Base-by-base conservation (phyloP, 92 coral and sea anemone genomes). In the Diadumene lineata region DNA sequence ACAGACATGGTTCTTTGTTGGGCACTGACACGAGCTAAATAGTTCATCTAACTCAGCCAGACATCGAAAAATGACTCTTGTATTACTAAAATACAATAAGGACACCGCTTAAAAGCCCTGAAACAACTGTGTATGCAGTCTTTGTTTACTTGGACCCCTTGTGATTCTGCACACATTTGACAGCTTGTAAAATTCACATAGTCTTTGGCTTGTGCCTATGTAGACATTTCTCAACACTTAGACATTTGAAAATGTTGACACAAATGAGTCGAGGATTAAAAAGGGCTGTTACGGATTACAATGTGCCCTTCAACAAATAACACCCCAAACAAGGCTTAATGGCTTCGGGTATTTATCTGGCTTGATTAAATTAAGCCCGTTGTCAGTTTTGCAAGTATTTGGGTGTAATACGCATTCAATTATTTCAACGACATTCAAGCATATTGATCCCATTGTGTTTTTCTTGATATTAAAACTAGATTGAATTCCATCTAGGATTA, bases 261-360 rank as follows among this genome's bases (percentile, higher is more conserved):
- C 75, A 85, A 28, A 85, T 73, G 85, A 84, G 50, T 70, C 18
- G 30, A 71, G 89, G 89, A 79, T 79, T 85, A 79, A 34, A 74
- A 53, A 44, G 73, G 81, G 46, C 81, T 85, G 89, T 85, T 74
- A 73, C 85, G 89, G 89, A 79, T 85, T 85, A 85, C 78, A 80
- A 69, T 85, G 68, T 74, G 75, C 65, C 64, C 66, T 70, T 74
- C 75, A 77, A 60, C 74, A 74, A 28, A 79, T 85, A 85, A 80
- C 81, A 70, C 89, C 43, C 81, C 76, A 69, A 80, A 81, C 84
- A 84, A 85, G 55, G 34, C 15, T 34, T 74, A 87, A 87, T 83
- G 62, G 88, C 64, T 66, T 30, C 66, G 65, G 78, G 75, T 87
- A 87, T 87, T 83, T 83, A 79, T 79, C 85, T 73, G 88, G 56